These are phyloP conservation scores for Crematogaster levior DNA, from an alignment of 2,888 invertebrate genomes.

Conservation along the genomic window DNA sequence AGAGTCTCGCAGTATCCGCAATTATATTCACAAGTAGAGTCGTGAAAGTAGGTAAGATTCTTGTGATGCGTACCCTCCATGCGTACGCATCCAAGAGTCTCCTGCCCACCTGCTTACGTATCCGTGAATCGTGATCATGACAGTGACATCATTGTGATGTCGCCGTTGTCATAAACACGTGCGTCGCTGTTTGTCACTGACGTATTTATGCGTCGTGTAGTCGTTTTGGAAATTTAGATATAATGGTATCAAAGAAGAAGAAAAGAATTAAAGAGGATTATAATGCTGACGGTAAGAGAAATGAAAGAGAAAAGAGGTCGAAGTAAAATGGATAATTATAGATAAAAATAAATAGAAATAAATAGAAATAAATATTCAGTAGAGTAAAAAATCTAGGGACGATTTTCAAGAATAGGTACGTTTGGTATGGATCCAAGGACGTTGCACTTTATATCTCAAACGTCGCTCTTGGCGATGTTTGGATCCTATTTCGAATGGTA, in stretches of 20 bases:
- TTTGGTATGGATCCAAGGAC: constrained; percentile 19
- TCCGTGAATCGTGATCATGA: constrained; percentile 62
- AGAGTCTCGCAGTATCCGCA: constrained; percentile 41
- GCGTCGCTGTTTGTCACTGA: constrained; percentile 26
- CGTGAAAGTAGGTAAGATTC: constrained; percentile 32
- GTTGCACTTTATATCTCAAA: background rate
- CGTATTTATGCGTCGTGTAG: constrained; percentile 16
- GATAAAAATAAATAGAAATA: too few species aligned
- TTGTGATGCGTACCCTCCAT: constrained; percentile 15
- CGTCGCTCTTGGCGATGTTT: background rate
- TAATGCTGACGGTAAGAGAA: background rate
- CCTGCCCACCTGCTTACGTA: constrained; percentile 50
- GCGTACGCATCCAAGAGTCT: background rate
- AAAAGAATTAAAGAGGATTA: background rate
- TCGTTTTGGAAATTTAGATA: background rate
- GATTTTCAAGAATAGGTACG: background rate
- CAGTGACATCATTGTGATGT: constrained; percentile 41
- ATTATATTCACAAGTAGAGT: constrained; percentile 34
- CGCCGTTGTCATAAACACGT: constrained; percentile 10
- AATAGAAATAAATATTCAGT: constrained; percentile 29
- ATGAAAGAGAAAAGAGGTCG: background rate
- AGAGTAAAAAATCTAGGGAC: background rate
- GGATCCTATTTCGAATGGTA: background rate
- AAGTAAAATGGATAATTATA: background rate
- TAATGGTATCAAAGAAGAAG: background rate